A percentile compares a stretch with the other conserved stretches of the same genome.
Evolutionary conservation across 2,888 invertebrate species (phyloP).

Genomic region (Nebria brevicollis): DNA sequence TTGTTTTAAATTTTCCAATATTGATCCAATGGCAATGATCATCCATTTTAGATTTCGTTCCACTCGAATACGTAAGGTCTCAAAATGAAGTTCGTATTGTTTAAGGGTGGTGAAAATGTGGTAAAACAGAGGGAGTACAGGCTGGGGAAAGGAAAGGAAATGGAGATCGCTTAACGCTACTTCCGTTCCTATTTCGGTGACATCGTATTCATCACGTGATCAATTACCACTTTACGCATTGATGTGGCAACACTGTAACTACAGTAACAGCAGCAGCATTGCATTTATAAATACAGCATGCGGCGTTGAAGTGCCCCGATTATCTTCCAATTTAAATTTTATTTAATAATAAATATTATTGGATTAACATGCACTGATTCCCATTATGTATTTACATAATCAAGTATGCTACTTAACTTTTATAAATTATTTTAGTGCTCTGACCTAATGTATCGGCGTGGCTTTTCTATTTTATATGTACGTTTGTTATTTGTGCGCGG

Average conservation of each 20-base stretch:
- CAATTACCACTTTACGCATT: slow-evolving; percentile 36
- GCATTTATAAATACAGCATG: background rate
- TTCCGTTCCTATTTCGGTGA: slow-evolving; percentile 38
- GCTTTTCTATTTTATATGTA: too few species aligned
- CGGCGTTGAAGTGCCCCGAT: slow-evolving; percentile 11
- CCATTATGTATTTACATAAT: background rate
- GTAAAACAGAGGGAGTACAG: background rate
- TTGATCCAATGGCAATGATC: slow-evolving; percentile 37
- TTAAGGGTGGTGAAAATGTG: slow-evolving; percentile 2
- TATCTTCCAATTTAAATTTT: slow-evolving; percentile 43
- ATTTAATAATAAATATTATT: slow-evolving; percentile 40
- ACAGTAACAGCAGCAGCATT: slow-evolving; percentile 12
- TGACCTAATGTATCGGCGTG: too few species aligned
- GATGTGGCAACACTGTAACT: slow-evolving; percentile 13
- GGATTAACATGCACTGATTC: background rate
- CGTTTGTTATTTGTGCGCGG: too few species aligned
- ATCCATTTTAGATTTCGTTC: slow-evolving; percentile 44
- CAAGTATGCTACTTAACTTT: background rate
- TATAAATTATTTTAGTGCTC: background rate
- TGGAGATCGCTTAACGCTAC: slow-evolving; percentile 43
- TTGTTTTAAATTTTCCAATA: slow-evolving; percentile 35
- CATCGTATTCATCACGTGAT: slow-evolving; percentile 45
- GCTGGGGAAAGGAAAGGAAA: slow-evolving; percentile 14
- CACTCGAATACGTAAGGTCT: slow-evolving; percentile 16
- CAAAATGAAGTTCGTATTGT: slow-evolving; percentile 22